Conservation (phyloP, 1,140 invertebrate genomes). For the Zaprionus camerounensis region DNA sequence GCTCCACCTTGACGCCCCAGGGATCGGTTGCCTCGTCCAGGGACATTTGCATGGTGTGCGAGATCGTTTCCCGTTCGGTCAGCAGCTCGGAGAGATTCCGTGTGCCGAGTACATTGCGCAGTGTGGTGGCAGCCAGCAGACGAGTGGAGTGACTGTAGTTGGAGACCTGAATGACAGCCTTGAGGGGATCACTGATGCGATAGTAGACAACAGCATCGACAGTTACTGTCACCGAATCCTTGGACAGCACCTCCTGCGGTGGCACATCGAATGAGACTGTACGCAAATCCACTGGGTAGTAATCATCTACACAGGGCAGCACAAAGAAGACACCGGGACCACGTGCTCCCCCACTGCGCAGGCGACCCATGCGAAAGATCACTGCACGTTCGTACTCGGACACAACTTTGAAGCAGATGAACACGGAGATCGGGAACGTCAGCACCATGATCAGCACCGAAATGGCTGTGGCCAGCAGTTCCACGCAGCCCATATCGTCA, state of each 20-base stretch:
- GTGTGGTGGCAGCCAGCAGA: constrained; percentile 93
- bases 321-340: constrained; percentile 95
- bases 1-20: constrained; percentile 98
- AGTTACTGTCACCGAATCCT: constrained; percentile 96
- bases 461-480: constrained; percentile 91
- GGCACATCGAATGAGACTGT: constrained; percentile 87
- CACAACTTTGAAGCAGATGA: constrained; percentile 92
- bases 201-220: constrained; percentile 98
- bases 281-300: constrained; percentile 94
- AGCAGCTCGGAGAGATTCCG: constrained; percentile 90
- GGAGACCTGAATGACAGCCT: constrained; percentile 92
- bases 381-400: constrained; percentile 94
- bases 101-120: constrained; percentile 96
- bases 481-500: constrained; percentile 88
- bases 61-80: constrained; percentile 95
- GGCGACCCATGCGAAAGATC: constrained; percentile 93
- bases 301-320: constrained; percentile 95
- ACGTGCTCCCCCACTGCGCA: constrained; percentile 85
- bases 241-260: constrained; percentile 91
- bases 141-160: constrained; percentile 93
- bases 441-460: constrained; percentile 91
- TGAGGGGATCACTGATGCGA: constrained; percentile 90
- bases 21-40: constrained; percentile 93
- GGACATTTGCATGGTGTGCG: constrained; percentile 83
- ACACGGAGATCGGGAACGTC: constrained; percentile 93